Evolutionary conservation across 2,113 vertebrate species (phyloP), one percentile per base, ranked within the genome.

Genomic region (Clarias macrocephalus): DNA sequence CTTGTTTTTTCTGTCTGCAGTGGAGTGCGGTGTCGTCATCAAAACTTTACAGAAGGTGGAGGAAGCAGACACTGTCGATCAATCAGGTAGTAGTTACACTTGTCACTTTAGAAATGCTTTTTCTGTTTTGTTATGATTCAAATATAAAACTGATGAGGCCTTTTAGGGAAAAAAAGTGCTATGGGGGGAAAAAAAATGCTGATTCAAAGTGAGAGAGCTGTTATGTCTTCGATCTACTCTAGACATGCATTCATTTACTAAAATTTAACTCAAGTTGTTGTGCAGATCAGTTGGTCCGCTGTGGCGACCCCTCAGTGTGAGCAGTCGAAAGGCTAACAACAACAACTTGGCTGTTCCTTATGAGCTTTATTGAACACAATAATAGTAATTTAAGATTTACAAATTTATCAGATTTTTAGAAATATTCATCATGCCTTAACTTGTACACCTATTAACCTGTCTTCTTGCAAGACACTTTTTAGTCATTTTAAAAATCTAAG

Each of bases 1-100:
- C 85, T 54, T 68, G 21, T 88, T 60, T 83, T 59, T 79, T 93
- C 91, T 56, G 91, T 93, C 89, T 91, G 21, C 91, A 97, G 97
- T 98, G 92, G 98, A 99, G 92, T 96, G 95, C 88, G 97, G 97
- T 0, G 93, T 98, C 28, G 95, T 96, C 88, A 97, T 97, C 85
- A 98, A 96, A 94, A 96, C 96, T 15, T 82, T 94, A 88, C 93
- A 95, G 92, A 93, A 92, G 63, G 90, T 89, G 65, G 94, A 93
- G 4, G 96, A 96, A 89, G 86, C 89, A 11, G 89, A 91, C 87
- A 66, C 92, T 25, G 95, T 95, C 18, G 93, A 94, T 82, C 92
- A 89, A 21, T 89, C 94, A 0, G 94, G 95, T 95, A 88, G 6
- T 12, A 65, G 42, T 52, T n/a, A 33, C 2, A 23, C 8, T n/a